phyloP scores from a whole-genome alignment of 2,113 vertebrate genomes.

The Oplegnathus fasciatus region DNA sequence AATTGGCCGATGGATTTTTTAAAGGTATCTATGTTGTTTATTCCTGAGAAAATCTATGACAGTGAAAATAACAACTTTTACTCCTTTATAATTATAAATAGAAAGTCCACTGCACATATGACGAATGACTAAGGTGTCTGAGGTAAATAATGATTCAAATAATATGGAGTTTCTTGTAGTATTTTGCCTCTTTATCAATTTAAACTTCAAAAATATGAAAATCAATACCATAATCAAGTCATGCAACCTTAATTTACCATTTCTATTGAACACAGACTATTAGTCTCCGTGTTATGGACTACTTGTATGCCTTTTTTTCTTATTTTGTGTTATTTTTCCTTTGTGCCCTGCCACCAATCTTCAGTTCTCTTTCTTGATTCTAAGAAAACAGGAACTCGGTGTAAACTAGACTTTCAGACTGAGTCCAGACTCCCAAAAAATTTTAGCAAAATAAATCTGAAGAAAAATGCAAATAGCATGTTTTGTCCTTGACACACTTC shows the following conservation, averaged over 20 bases:
- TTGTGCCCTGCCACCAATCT: not conserved
- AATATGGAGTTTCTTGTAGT: not conserved
- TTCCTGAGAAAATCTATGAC: not conserved
- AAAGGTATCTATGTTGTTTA: slow-evolving; percentile 6
- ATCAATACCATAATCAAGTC: not conserved
- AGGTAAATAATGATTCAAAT: slow-evolving; percentile 22
- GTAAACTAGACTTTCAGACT: not conserved
- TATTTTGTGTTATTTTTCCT: not conserved
- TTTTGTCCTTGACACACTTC: slow-evolving; percentile 19
- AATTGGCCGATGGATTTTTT: slow-evolving; percentile 1
- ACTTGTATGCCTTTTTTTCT: not conserved
- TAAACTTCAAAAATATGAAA: slow-evolving; percentile 8
- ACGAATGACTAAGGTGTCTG: not conserved
- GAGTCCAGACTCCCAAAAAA: not conserved
- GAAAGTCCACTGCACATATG: slow-evolving; percentile 2
- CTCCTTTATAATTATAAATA: not conserved
- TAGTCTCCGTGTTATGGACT: not conserved
- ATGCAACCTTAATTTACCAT: not conserved
- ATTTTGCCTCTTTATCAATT: not conserved
- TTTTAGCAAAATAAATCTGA: slow-evolving; percentile 7
- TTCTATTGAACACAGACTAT: not conserved
- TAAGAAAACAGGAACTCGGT: not conserved
- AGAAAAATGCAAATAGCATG: slow-evolving; percentile 21
- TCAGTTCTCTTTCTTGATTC: slow-evolving; percentile 10
- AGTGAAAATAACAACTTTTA: not conserved